These are phyloP conservation scores for Cromileptes altivelis DNA, from an alignment of 2,113 vertebrate genomes.

Conservation along the genomic window DNA sequence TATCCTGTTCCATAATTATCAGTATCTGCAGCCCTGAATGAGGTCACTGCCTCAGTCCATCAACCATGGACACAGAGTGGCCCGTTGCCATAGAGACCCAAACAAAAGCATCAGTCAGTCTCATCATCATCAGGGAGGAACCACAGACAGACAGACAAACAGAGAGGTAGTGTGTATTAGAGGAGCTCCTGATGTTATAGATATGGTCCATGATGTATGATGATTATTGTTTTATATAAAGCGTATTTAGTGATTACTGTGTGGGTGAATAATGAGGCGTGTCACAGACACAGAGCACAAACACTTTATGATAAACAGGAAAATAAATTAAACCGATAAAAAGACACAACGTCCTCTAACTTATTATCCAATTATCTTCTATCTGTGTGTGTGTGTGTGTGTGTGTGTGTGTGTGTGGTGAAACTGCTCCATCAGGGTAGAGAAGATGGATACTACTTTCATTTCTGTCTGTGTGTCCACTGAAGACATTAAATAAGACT, in stretches of 20 bases:
- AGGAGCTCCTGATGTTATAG: slow-evolving; percentile 24
- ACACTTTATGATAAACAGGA: slow-evolving; percentile 56
- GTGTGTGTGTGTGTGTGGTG: slow-evolving; percentile 16
- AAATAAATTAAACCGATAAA: slow-evolving; percentile 68
- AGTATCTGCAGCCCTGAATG: too few relatives aligned
- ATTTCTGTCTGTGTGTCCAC: too few relatives aligned
- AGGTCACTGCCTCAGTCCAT: too few relatives aligned
- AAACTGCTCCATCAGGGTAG: not conserved
- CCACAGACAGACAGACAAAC: not conserved
- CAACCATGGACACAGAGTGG: not conserved
- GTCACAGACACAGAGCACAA: slow-evolving; percentile 46
- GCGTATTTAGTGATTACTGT: slow-evolving; percentile 46
- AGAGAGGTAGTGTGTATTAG: not conserved
- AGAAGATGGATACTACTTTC: not conserved
- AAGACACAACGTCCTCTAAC: slow-evolving; percentile 49
- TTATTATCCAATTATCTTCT: slow-evolving; percentile 71
- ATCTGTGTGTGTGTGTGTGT: slow-evolving; percentile 33
- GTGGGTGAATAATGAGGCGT: slow-evolving; percentile 66
- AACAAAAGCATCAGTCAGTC: slow-evolving; percentile 23
- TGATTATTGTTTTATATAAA: slow-evolving; percentile 25
- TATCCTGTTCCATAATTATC: too few relatives aligned
- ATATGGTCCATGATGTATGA: slow-evolving; percentile 44
- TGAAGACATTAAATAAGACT: not conserved
- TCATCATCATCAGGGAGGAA: not conserved
- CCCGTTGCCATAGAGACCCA: slow-evolving; percentile 33